Conservation (phyloP, 2,888 invertebrate genomes). For the Operophtera brumata region DNA sequence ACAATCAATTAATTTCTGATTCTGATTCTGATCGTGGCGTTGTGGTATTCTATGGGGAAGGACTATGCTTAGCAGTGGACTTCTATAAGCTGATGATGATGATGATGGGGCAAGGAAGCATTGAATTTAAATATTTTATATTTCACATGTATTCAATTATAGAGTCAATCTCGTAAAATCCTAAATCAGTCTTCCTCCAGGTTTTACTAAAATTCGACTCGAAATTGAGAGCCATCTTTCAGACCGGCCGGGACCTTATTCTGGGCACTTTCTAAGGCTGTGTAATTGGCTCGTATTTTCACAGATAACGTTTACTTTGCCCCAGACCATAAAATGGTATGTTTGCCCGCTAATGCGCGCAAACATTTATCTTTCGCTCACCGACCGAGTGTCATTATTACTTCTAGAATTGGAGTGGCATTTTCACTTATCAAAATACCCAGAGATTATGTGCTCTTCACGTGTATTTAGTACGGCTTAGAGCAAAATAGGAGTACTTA, state of each 20-base stretch:
- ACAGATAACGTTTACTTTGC: slow-evolving; percentile 21
- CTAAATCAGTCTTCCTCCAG: not conserved
- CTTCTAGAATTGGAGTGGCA: slow-evolving; percentile 3
- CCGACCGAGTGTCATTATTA: slow-evolving; percentile 11
- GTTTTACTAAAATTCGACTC: not conserved
- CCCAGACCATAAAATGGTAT: slow-evolving; percentile 16
- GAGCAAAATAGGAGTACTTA: not conserved
- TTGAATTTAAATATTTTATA: too few species aligned
- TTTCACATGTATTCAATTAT: not conserved
- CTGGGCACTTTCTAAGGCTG: slow-evolving; percentile 13
- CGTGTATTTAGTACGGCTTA: slow-evolving; percentile 6
- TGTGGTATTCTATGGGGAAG: too few species aligned
- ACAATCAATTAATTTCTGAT: too few species aligned
- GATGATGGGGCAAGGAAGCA: too few species aligned
- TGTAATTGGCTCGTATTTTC: slow-evolving; percentile 27
- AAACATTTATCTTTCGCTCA: slow-evolving; percentile 16
- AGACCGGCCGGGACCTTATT: slow-evolving; percentile 2
- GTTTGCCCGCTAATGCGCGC: slow-evolving; percentile 24
- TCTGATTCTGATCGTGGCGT: too few species aligned
- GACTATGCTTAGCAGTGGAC: too few species aligned
- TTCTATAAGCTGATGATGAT: too few species aligned
- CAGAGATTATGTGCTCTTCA: slow-evolving; percentile 1
- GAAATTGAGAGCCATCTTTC: not conserved
- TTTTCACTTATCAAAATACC: slow-evolving; percentile 15
- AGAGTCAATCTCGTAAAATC: too few species aligned